A percentile compares a stretch with the other conserved stretches of the same genome.
Evolutionary conservation across 2,888 invertebrate genomes (phyloP).

Genomic region (Prionchulus punctatus): DNA sequence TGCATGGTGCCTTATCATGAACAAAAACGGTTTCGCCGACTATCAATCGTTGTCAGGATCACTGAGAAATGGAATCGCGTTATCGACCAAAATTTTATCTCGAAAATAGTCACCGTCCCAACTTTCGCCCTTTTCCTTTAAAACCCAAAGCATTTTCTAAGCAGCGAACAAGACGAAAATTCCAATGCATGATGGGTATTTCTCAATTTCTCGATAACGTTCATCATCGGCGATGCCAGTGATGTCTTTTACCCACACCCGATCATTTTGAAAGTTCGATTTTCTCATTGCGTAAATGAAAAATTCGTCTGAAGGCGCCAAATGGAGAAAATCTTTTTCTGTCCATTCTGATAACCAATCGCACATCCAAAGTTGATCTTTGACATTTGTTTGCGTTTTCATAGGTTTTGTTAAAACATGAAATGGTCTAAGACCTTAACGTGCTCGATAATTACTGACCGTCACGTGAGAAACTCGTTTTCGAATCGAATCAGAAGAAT

Average conservation of each 20-base stretch:
- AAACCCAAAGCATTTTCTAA: background rate
- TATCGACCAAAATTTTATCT: background rate
- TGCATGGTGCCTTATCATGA: conserved; percentile 5
- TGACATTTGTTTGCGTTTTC: background rate
- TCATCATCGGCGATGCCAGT: background rate
- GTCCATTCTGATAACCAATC: background rate
- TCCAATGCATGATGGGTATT: background rate
- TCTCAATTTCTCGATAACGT: background rate
- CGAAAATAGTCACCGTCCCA: conserved; percentile 1
- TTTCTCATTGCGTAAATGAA: background rate
- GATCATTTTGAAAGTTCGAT: conserved; percentile 3
- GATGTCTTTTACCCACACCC: background rate
- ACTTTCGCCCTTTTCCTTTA: background rate
- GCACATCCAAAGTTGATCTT: background rate
- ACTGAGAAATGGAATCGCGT: background rate
- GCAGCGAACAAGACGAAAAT: conserved; percentile 1
- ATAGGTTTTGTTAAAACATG: background rate
- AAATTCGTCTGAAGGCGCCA: background rate
- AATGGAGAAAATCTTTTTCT: background rate
- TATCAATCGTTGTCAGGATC: background rate
- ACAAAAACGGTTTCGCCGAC: background rate
- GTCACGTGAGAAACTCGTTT: background rate
- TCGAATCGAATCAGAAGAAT: background rate
- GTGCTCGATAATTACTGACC: background rate
- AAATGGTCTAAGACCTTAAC: background rate